Conservation (phyloP, 2,113 vertebrate species). For the Dicerorhinus sumatrensis region DNA sequence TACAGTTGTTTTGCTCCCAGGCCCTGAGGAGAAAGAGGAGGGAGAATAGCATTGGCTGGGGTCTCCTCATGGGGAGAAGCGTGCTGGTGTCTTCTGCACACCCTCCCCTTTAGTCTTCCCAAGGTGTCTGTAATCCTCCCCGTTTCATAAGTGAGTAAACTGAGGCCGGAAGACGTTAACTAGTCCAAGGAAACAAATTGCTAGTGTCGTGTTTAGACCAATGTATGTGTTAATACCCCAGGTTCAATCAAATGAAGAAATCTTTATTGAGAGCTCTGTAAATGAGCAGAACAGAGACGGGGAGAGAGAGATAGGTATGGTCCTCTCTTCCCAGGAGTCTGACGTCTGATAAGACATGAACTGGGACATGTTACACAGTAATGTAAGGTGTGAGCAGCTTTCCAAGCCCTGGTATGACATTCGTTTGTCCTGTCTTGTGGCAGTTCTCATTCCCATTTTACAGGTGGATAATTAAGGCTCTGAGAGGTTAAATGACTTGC, state of each 20-base stretch:
- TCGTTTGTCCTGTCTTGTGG: not conserved
- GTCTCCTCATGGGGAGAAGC: not conserved
- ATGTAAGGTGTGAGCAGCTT: not conserved
- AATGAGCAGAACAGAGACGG: not conserved
- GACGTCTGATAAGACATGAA: not conserved
- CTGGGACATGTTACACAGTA: not conserved
- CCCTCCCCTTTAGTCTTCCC: not conserved
- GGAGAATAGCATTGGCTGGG: too few species aligned
- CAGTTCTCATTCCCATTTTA: not conserved
- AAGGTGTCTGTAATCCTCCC: not conserved
- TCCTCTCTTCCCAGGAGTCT: not conserved
- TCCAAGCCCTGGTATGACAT: not conserved
- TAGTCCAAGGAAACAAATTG: not conserved
- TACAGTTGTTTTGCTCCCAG: not conserved
- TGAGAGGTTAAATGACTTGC: not conserved
- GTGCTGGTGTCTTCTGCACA: not conserved
- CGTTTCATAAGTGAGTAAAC: not conserved
- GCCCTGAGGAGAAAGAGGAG: not conserved
- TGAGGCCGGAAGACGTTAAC: not conserved
- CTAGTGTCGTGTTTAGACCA: not conserved
- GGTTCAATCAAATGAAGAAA: not conserved
- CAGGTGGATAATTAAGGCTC: not conserved
- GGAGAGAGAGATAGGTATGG: not conserved
- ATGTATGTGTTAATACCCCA: not conserved
- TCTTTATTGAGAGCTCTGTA: not conserved